Evolutionary conservation across 35 echinoderm and acorn worm species (phyloP).

Genomic region (Chiridota heheva): DNA sequence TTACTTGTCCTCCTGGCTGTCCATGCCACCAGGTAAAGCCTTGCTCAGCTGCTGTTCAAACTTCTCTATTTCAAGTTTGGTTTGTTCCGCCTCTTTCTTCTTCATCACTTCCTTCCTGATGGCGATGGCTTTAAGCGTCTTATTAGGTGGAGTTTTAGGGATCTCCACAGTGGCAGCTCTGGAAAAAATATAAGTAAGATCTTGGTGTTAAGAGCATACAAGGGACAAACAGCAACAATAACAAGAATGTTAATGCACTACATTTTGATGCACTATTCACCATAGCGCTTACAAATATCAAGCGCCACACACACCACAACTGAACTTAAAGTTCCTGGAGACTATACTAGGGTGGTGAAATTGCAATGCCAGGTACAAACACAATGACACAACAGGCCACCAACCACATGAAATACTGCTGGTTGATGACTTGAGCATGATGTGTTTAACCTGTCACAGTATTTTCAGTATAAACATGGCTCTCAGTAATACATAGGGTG

Average conservation of each 20-base stretch:
- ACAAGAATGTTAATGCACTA: background rate
- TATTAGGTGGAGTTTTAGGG: constrained; percentile 82
- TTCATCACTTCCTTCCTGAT: constrained; percentile 64
- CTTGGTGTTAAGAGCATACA: background rate
- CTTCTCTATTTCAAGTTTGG: constrained; percentile 57
- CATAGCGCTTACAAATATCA: too few species aligned
- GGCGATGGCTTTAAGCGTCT: constrained; percentile 74
- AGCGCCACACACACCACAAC: too few species aligned
- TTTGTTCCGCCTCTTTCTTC: constrained; percentile 81
- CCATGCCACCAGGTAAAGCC: constrained; percentile 40
- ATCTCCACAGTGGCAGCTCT: constrained; percentile 94
- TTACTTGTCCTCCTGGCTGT: constrained; percentile 79
- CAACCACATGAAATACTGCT: too few species aligned
- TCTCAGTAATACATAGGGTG: too few species aligned
- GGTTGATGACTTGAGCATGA: too few species aligned
- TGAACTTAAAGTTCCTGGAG: too few species aligned
- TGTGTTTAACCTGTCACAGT: too few species aligned
- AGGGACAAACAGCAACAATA: background rate
- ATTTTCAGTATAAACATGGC: too few species aligned
- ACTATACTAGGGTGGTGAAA: too few species aligned
- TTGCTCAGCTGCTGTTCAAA: constrained; percentile 83
- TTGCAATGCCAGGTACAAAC: too few species aligned
- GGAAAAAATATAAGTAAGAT: background rate
- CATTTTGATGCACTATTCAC: background rate
- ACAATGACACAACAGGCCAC: too few species aligned